These are phyloP conservation scores for Cherax quadricarinatus DNA, from an alignment of 1,140 invertebrate species.

Conservation along the genomic window DNA sequence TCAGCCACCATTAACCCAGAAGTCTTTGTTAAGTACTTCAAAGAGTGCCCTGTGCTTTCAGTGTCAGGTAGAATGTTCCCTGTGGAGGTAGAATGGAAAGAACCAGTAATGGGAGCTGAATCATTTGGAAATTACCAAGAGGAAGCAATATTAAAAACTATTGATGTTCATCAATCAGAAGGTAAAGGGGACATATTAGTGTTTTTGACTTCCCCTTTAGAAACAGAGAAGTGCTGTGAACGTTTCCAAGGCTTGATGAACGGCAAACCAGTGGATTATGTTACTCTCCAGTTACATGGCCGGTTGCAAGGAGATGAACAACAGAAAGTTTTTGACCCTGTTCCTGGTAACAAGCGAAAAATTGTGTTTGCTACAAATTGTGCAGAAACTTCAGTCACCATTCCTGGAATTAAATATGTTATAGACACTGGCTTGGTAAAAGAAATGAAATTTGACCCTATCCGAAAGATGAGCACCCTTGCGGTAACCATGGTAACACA, in stretches of 20 bases:
- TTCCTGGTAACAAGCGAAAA: constrained; percentile 17
- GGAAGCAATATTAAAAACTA: background rate
- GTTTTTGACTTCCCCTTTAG: constrained; percentile 22
- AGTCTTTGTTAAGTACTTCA: constrained; percentile 36
- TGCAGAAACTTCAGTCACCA: constrained; percentile 49
- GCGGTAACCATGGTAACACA: constrained; percentile 25
- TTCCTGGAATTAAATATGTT: constrained; percentile 44
- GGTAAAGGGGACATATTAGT: constrained; percentile 45
- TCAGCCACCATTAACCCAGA: constrained; percentile 45
- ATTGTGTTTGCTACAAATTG: constrained; percentile 49
- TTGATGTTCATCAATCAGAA: constrained; percentile 17
- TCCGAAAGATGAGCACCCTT: constrained; percentile 35
- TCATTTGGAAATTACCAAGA: constrained; percentile 42
- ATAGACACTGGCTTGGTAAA: constrained; percentile 46
- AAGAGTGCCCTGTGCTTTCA: constrained; percentile 29
- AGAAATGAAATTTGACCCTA: constrained; percentile 44
- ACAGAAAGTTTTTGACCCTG: constrained; percentile 25
- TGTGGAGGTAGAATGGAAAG: constrained; percentile 39
- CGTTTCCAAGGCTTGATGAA: constrained; percentile 7
- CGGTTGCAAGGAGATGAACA: constrained; percentile 43
- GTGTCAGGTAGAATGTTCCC: constrained; percentile 51
- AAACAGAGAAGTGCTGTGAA: constrained; percentile 37
- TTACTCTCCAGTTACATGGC: constrained; percentile 23
- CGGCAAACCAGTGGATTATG: constrained; percentile 1
- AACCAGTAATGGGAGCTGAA: background rate